These are phyloP conservation scores for Phortica variegata DNA, from an alignment of 1,140 invertebrate genomes.

Conservation along the genomic window DNA sequence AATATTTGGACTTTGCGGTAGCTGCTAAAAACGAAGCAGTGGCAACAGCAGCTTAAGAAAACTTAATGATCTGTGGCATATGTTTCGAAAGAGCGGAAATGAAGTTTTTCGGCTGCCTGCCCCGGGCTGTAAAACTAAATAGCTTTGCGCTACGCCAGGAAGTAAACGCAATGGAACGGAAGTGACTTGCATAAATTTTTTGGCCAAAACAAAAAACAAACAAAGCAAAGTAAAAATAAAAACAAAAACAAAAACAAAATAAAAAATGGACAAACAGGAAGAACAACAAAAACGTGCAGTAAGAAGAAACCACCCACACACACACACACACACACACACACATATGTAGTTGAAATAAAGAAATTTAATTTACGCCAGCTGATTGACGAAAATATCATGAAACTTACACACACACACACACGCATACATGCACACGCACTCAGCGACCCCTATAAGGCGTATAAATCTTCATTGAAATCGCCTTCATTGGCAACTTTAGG, in stretches of 20 bases:
- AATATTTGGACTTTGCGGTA: background rate
- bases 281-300: too few species aligned
- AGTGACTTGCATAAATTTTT: constrained; percentile 48
- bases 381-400: constrained; percentile 49
- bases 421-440: too few species aligned
- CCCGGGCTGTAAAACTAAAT: constrained; percentile 53
- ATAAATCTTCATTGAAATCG: constrained; percentile 50
- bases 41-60: too few species aligned
- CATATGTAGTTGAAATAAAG: too few species aligned
- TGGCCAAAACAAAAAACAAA: too few species aligned
- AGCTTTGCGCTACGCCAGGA: constrained; percentile 26
- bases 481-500: constrained; percentile 13
- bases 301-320: too few species aligned
- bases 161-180: constrained; percentile 18
- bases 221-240: constrained; percentile 47
- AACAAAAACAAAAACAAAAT: constrained; percentile 36
- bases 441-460: constrained; percentile 15
- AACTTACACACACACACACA: too few species aligned
- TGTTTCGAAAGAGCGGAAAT: constrained; percentile 45
- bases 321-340: too few species aligned
- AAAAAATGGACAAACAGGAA: constrained; percentile 39
- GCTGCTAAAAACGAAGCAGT: too few species aligned
- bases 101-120: constrained; percentile 44
- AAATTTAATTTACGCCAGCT: constrained; percentile 6
- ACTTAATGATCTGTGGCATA: constrained; percentile 50